Evolutionary conservation across 2,797 vertebrate species (phyloP).

Genomic region (Rhinatrema bivittatum): DNA sequence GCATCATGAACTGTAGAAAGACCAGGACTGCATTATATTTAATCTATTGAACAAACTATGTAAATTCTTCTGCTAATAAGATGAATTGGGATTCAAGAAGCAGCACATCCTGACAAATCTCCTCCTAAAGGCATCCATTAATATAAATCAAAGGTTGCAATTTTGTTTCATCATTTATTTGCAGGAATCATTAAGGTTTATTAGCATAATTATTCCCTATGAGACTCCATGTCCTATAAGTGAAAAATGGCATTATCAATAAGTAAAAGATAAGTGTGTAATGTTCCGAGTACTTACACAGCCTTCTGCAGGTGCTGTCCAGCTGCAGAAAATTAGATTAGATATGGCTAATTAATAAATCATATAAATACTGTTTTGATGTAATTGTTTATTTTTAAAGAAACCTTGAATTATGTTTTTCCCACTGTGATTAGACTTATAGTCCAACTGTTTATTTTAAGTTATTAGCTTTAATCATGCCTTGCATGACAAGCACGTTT

Average conservation of each 20-base stretch:
- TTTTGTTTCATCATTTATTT: conserved; percentile 75
- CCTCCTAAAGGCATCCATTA: conserved; percentile 71
- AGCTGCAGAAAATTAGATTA: conserved; percentile 54
- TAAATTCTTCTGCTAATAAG: conserved; percentile 56
- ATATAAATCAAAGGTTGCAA: conserved; percentile 73
- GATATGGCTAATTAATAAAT: conserved; percentile 39
- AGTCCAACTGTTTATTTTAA: neutral
- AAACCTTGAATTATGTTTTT: neutral
- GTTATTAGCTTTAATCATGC: too few species aligned
- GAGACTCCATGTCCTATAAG: conserved; percentile 61
- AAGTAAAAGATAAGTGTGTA: conserved; percentile 63
- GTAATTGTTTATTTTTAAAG: conserved; percentile 28
- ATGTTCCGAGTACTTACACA: conserved; percentile 49
- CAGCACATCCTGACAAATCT: conserved; percentile 56
- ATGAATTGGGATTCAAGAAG: conserved; percentile 59
- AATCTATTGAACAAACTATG: conserved; percentile 55
- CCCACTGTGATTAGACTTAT: neutral
- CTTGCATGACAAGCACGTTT: too few species aligned
- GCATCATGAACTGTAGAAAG: conserved; percentile 44
- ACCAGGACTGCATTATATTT: conserved; percentile 48
- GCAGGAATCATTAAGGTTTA: conserved; percentile 72
- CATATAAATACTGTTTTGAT: conserved; percentile 29
- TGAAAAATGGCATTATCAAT: conserved; percentile 73
- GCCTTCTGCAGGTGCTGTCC: conserved; percentile 63
- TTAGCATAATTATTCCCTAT: conserved; percentile 75